These are phyloP conservation scores for Frieseomelitta varia DNA, from an alignment of 1,140 invertebrate species.

Conservation along the genomic window DNA sequence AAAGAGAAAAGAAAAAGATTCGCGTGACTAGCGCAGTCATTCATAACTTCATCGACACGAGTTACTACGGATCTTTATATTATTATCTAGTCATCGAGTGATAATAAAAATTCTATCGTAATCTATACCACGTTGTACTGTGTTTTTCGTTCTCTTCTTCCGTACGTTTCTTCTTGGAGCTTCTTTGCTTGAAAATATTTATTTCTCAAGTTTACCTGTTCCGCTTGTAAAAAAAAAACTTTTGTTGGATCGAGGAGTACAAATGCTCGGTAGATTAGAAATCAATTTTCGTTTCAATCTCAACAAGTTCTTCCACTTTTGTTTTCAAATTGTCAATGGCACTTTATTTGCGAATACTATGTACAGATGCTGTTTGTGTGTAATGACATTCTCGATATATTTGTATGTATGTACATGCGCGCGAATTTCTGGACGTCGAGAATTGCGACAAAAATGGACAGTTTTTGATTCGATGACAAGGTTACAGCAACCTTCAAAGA, in stretches of 20 bases:
- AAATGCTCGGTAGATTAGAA: neutral
- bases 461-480: conserved; percentile 44
- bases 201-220: neutral
- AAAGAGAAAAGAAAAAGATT: conserved; percentile 44
- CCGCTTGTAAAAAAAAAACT: no score
- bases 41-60: conserved; percentile 72
- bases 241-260: no score
- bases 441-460: conserved; percentile 42
- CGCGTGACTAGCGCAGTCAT: conserved; percentile 62
- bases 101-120: conserved; percentile 81
- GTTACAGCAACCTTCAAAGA: conserved; percentile 28
- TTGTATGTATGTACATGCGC: conserved; percentile 65
- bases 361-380: conserved; percentile 64
- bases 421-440: conserved; percentile 51
- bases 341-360: conserved; percentile 75
- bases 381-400: conserved; percentile 54
- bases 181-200: neutral
- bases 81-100: conserved; percentile 80
- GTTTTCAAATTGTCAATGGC: conserved; percentile 67
- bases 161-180: neutral
- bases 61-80: conserved; percentile 80
- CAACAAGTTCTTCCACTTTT: neutral
- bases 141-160: conserved; percentile 3
- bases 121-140: conserved; percentile 61
- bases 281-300: neutral